A percentile compares a stretch with the other conserved stretches of the same genome.
Conservation (phyloP, 2,113 vertebrate genomes). For the Heterotilapia buettikoferi region DNA sequence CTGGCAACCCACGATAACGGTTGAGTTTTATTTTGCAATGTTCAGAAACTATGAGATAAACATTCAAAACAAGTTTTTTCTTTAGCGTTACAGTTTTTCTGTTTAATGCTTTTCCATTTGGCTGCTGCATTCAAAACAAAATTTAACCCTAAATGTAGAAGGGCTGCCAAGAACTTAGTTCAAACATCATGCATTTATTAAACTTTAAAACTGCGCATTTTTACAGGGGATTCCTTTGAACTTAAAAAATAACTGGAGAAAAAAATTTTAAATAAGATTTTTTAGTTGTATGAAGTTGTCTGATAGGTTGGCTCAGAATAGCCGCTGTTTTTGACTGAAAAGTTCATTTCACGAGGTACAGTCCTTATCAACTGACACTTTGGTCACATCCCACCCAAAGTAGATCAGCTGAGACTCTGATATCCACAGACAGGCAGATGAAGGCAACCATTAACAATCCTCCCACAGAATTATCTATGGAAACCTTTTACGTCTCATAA, state of each 20-base stretch:
- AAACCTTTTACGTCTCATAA: not conserved
- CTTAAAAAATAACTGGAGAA: not conserved
- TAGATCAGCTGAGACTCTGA: not conserved
- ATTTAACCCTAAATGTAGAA: not conserved
- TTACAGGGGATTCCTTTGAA: not conserved
- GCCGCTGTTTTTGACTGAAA: not conserved
- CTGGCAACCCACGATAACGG: accelerated
- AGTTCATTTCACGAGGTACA: accelerated
- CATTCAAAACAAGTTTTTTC: not conserved
- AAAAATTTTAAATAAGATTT: not conserved
- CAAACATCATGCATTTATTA: not conserved
- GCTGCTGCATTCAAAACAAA: not conserved
- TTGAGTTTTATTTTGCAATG: not conserved
- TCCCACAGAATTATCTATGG: accelerated
- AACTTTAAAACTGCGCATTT: accelerated
- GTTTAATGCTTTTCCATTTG: not conserved
- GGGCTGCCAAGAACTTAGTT: not conserved
- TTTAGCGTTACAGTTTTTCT: not conserved
- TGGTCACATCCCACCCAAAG: not conserved
- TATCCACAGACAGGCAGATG: not conserved
- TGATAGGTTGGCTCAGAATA: accelerated
- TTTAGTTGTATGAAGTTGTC: not conserved
- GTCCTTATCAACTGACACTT: not conserved
- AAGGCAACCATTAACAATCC: not conserved
- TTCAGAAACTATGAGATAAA: not conserved